Base-by-base conservation (phyloP, 1,140 invertebrate genomes). In the Zaprionus ornatus region DNA sequence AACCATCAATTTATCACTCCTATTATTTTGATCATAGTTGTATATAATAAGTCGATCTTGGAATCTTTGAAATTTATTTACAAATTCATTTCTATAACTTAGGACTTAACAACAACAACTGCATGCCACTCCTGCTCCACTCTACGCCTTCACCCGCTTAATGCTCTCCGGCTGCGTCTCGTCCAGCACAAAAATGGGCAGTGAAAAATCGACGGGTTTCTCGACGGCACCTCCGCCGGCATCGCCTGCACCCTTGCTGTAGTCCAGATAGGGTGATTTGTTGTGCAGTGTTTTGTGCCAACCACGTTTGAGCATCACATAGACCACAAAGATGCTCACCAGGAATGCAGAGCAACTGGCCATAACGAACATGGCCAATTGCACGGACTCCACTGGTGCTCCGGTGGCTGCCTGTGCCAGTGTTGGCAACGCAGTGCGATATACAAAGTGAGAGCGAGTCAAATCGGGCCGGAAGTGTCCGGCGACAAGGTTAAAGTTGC, bases 341-440 rank as follows among this genome's bases (percentile, higher is more conserved):
- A 93, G 74, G 37, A 93, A 92, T 12, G 92, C 92, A 5, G 92
- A 92, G 32, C 92, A 84, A 37, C 91, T 93, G 66, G 91, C 92
- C 76, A 91, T 80, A 12, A 93, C 91, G 35, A 92, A 93, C 29
- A 93, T 79, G 35, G 91, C 90, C 76, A 91, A 57, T 25, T 93
- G 92, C 1, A 93, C 86, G 29, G 87, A 92, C 19, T 90, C 82
- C 27, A 88, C 88, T 21, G 78, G 77, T 3, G 90, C 73, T 1
- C 29, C 9, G 9, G 86, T 81, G 37, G 82, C 82, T 2, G 85
- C 80, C 56, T 92, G 82, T 0, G 91, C 79, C 21, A 80, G 61
- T 0, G 88, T 80, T 0, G 83, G 59, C 19, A 17, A 57, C 0
- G 75, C 79, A 19, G 79, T 80, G 21, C 83, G 80, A 63, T 93